Evolutionary conservation across 2,113 vertebrate species (phyloP).

Genomic region (Cryptotis parvus): DNA sequence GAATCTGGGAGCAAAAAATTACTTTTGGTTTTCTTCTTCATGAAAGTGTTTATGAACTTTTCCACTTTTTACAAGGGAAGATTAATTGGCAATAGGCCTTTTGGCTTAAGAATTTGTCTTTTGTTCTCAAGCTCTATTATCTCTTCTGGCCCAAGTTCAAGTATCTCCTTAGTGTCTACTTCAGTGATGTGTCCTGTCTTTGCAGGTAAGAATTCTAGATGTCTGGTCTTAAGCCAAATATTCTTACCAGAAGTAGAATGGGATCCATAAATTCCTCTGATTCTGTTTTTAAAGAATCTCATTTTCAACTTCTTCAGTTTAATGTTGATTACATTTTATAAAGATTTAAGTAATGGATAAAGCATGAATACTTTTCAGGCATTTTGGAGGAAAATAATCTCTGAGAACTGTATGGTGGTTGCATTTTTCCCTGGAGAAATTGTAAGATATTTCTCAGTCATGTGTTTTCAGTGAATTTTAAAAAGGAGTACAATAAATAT

Average conservation of each 20-base stretch:
- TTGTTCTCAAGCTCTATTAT: slow-evolving; percentile 72
- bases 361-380: not conserved
- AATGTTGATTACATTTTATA: not conserved
- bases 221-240: slow-evolving; percentile 78
- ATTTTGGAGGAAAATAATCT: slow-evolving; percentile 42
- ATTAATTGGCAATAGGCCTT: slow-evolving; percentile 51
- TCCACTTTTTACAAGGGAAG: not conserved
- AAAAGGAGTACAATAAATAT: slow-evolving; percentile 28
- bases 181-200: slow-evolving; percentile 70
- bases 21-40: slow-evolving; percentile 31
- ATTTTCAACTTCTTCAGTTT: slow-evolving; percentile 11
- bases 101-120: slow-evolving; percentile 54
- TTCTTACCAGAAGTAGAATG: slow-evolving; percentile 44
- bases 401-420: not conserved
- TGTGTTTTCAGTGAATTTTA: slow-evolving; percentile 37
- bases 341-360: not conserved
- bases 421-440: not conserved
- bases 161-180: slow-evolving; percentile 58
- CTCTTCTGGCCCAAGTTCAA: slow-evolving; percentile 75
- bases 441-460: slow-evolving; percentile 11
- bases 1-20: slow-evolving; percentile 34
- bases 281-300: slow-evolving; percentile 45
- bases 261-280: slow-evolving; percentile 39
- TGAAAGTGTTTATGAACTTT: slow-evolving; percentile 49
- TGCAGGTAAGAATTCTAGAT: slow-evolving; percentile 70